Conservation (phyloP, 2,888 invertebrate genomes). For the Eubasilissa splendida region DNA sequence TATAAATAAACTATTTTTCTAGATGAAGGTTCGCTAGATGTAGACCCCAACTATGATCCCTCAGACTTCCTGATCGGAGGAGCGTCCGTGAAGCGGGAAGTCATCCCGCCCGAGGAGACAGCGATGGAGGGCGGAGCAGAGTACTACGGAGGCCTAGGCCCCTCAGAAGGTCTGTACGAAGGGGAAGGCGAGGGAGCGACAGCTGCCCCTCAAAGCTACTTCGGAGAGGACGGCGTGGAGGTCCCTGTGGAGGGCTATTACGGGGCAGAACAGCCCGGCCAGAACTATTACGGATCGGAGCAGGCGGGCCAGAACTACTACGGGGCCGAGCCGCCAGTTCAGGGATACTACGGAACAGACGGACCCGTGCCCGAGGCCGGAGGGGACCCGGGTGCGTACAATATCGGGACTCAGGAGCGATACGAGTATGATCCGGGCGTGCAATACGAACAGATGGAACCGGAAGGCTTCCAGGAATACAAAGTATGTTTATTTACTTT, state of each 20-base stretch:
- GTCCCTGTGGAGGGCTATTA: conserved; percentile 2
- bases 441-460: conserved; percentile 47
- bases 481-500: conserved; percentile 25
- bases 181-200: conserved; percentile 17
- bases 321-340: not conserved
- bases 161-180: not conserved
- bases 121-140: not conserved
- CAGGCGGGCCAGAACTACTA: conserved; percentile 21
- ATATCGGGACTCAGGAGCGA: conserved; percentile 8
- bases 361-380: not conserved
- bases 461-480: conserved; percentile 43
- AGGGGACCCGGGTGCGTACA: conserved; percentile 16
- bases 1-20: conserved; percentile 51
- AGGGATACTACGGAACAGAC: not conserved
- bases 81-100: conserved; percentile 66
- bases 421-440: conserved; percentile 38
- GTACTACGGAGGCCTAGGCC: conserved; percentile 40
- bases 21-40: conserved; percentile 77
- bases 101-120: conserved; percentile 46
- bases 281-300: conserved; percentile 19
- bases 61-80: conserved; percentile 83
- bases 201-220: conserved; percentile 3
- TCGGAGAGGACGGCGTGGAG: conserved; percentile 6
- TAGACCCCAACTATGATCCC: conserved; percentile 89
- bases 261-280: not conserved